Base-by-base conservation (phyloP, 64 coral and sea anemone species). In the Stichodactyla helianthus region DNA sequence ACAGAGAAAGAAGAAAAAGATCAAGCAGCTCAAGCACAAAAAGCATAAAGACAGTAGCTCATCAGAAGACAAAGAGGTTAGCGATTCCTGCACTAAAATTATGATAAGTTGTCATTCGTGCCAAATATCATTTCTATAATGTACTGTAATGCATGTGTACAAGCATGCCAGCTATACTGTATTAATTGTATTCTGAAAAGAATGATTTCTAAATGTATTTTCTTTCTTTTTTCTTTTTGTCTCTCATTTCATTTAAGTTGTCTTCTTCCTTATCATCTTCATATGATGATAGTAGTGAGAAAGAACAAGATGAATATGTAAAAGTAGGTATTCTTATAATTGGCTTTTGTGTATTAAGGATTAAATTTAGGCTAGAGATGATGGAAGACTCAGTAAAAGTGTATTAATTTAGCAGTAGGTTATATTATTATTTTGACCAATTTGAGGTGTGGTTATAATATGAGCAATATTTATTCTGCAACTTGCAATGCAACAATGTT, bases 1-100 rank as follows among this genome's bases (percentile, higher is more conserved):
- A 65, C 62, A 65, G 62, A 65, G 62, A 84, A 90, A 90, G 68
- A 86, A 71, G 6, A 83, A 51, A 51, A 90, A 85, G 63, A 84
- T 55, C 27, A 84, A 83, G 26, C 74, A 79, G 11, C 63, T 9
- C 10, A 85, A 54, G 15, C 51, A 76, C 26, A 84, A 54, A 84
- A 82, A 83, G 28, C 52, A 19, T 11, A 55, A 90, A 55, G 82
- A 90, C 53, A 79, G 50, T 14, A 85, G n/a, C 23, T 59, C 26
- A 28, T 77, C 57, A 83, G 79, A 79, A 59, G 59, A 59, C 57
- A 27, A n/a, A 15, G 84, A 59, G 62, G n/a, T 50, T 5, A 90
- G 62, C 8, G 35, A 44, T 44, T 44, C 35, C 35, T 44, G 1
- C 5, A 65, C 62, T n/a, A 65, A n/a, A 6, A 65, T 60, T 60